A percentile compares a stretch with the other conserved stretches of the same genome.
Evolutionary conservation across 2,113 vertebrate genomes (phyloP).

Genomic region (Spermophilus dauricus): DNA sequence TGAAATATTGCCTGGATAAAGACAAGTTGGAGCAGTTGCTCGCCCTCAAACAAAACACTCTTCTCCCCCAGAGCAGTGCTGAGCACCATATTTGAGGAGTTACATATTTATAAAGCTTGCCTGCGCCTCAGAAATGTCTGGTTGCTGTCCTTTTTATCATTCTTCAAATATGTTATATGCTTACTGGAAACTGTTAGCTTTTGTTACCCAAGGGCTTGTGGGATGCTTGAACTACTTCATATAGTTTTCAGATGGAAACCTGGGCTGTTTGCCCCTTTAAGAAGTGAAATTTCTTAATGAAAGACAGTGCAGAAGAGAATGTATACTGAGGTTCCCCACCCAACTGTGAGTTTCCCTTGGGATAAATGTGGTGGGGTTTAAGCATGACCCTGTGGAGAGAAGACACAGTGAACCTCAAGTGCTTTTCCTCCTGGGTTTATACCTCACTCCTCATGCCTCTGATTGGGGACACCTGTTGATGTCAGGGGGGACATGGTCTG

Average conservation of each 20-base stretch:
- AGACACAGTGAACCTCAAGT: not conserved
- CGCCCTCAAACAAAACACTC: constrained; percentile 4
- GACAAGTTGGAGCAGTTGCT: constrained; percentile 58
- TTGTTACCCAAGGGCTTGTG: constrained; percentile 60
- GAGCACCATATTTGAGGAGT: constrained; percentile 43
- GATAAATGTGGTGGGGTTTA: not conserved
- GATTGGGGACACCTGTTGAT: not conserved
- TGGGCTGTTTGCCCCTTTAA: constrained; percentile 7
- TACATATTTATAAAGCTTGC: constrained; percentile 59
- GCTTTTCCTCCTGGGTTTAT: constrained; percentile 32
- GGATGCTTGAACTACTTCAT: constrained; percentile 59
- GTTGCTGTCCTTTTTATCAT: constrained; percentile 64
- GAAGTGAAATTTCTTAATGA: constrained; percentile 64
- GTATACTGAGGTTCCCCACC: constrained; percentile 4
- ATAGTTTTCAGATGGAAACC: constrained; percentile 61
- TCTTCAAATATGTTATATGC: constrained; percentile 46
- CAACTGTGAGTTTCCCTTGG: constrained; percentile 3
- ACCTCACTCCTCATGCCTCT: not conserved
- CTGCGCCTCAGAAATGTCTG: constrained; percentile 20
- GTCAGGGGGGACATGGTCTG: not conserved
- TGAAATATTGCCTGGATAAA: constrained; percentile 61
- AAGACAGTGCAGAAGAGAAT: constrained; percentile 40
- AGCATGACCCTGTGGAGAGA: not conserved
- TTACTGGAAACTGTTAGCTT: constrained; percentile 69
- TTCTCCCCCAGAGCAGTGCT: not conserved